A percentile compares a stretch with the other conserved stretches of the same genome.
phyloP scores from a whole-genome alignment of 2,888 invertebrate genomes.

The Microplitis manilae region DNA sequence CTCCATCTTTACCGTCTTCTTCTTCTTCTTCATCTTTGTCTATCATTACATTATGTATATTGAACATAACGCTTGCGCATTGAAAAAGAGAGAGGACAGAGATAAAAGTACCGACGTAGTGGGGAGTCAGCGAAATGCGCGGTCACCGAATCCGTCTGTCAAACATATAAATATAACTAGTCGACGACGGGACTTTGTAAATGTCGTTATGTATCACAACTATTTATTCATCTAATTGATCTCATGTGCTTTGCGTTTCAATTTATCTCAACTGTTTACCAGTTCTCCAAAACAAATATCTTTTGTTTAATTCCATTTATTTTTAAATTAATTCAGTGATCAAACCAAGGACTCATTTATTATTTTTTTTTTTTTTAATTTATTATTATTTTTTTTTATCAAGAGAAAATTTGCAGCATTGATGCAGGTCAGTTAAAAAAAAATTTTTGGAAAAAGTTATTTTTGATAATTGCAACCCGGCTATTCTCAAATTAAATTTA shows the following conservation, averaged over 20 bases:
- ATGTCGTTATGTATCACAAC: conserved; percentile 10
- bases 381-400: no score
- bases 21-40: conserved; percentile 14
- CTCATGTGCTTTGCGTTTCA: not conserved
- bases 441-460: no score
- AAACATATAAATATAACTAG: conserved; percentile 50
- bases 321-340: no score
- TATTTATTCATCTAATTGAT: conserved; percentile 2
- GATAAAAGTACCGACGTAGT: conserved; percentile 10
- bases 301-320: not conserved
- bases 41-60: conserved; percentile 14
- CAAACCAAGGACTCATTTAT: no score
- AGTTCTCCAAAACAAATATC: not conserved
- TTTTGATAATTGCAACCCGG: no score
- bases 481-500: no score
- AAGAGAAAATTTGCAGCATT: no score
- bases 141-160: conserved; percentile 50
- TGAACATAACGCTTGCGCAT: not conserved
- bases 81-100: conserved; percentile 13
- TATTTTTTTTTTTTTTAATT: no score
- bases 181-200: conserved; percentile 54
- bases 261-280: not conserved
- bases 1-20: not conserved
- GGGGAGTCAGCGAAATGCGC: conserved; percentile 50
- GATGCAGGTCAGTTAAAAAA: no score